These are phyloP conservation scores for Drosophila emarginata DNA, from an alignment of 2,888 invertebrate genomes.

Conservation along the genomic window DNA sequence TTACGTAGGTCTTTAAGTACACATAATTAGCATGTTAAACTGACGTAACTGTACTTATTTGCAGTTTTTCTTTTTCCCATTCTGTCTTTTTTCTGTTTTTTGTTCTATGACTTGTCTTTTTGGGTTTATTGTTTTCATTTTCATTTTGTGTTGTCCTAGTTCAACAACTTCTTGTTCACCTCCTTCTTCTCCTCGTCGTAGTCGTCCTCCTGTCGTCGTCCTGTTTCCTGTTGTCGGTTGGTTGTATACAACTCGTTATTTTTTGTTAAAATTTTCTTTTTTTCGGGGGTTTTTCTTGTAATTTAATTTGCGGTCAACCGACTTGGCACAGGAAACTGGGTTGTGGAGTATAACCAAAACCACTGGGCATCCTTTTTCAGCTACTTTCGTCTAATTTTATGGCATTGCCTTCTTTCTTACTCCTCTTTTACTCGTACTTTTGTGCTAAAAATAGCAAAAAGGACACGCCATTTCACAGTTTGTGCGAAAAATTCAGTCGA, in stretches of 20 bases:
- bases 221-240: slow-evolving; percentile 40
- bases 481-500: slow-evolving; percentile 31
- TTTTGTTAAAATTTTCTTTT: slow-evolving; percentile 57
- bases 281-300: slow-evolving; percentile 61
- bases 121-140: slow-evolving; percentile 7
- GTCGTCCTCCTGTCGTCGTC: slow-evolving; percentile 13
- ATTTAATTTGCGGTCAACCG: slow-evolving; percentile 76
- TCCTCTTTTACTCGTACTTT: background rate
- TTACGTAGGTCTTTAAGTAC: slow-evolving; percentile 50
- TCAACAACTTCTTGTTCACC: slow-evolving; percentile 46
- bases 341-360: slow-evolving; percentile 51
- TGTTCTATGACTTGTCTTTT: slow-evolving; percentile 6
- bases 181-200: slow-evolving; percentile 31
- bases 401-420: slow-evolving; percentile 28
- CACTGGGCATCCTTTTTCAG: slow-evolving; percentile 30
- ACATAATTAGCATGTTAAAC: slow-evolving; percentile 69
- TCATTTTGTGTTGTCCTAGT: slow-evolving; percentile 50
- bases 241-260: slow-evolving; percentile 57
- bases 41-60: slow-evolving; percentile 28
- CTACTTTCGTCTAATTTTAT: slow-evolving; percentile 38
- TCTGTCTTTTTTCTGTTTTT: slow-evolving; percentile 30
- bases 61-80: slow-evolving; percentile 12
- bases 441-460: slow-evolving; percentile 17
- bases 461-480: slow-evolving; percentile 29
- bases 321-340: slow-evolving; percentile 56